phyloP scores from a whole-genome alignment of 2,888 invertebrate genomes.

The Noctua janthe region DNA sequence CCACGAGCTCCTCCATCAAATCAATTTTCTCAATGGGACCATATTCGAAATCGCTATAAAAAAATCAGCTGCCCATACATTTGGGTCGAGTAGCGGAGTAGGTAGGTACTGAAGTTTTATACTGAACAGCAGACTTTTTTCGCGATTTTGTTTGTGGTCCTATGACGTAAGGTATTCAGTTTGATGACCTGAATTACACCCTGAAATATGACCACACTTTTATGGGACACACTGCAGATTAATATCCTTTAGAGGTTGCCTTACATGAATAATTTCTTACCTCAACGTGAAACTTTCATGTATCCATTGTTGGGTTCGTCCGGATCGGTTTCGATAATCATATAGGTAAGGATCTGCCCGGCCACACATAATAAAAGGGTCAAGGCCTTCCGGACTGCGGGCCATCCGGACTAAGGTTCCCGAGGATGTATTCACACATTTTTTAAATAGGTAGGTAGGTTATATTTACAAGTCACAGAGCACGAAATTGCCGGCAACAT shows the following conservation, averaged over 20 bases:
- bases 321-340: conserved; percentile 4
- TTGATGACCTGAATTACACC: too few species aligned
- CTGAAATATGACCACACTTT: too few species aligned
- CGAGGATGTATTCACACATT: neutral
- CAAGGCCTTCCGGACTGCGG: neutral
- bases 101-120: too few species aligned
- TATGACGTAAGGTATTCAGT: too few species aligned
- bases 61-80: neutral
- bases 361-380: too few species aligned
- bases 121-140: neutral
- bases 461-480: neutral
- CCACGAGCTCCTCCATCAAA: too few species aligned
- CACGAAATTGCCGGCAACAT: neutral
- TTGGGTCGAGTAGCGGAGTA: neutral
- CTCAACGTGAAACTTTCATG: neutral
- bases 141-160: too few species aligned
- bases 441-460: neutral
- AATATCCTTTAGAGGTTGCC: neutral
- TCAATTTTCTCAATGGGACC: too few species aligned
- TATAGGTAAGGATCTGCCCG: neutral
- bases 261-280: neutral
- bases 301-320: neutral
- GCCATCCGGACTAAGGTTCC: neutral
- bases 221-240: too few species aligned
- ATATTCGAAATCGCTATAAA: neutral